Evolutionary conservation across 2,113 vertebrate genomes (phyloP).

Genomic region (Uropsilus gracilis): DNA sequence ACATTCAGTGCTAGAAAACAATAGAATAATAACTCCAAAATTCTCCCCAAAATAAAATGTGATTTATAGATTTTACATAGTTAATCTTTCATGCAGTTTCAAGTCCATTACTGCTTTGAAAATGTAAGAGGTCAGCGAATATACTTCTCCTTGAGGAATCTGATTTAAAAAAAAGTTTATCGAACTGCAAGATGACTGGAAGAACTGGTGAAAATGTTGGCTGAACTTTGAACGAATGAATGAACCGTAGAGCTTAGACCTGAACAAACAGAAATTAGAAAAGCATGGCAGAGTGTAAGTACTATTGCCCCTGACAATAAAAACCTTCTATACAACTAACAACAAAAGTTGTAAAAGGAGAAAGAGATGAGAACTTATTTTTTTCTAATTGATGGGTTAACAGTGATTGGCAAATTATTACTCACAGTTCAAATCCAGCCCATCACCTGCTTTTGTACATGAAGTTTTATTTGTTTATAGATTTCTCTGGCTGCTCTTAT

Average conservation of each 20-base stretch:
- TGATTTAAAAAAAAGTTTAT: neutral
- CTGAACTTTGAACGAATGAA: neutral
- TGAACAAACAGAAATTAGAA: neutral
- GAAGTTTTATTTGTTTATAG: too few relatives aligned
- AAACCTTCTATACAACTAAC: too few relatives aligned
- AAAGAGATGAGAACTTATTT: too few relatives aligned
- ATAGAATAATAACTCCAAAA: neutral
- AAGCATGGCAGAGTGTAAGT: too few relatives aligned
- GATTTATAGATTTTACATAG: neutral
- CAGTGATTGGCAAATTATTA: too few relatives aligned
- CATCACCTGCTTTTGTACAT: too few relatives aligned
- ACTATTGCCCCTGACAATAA: too few relatives aligned
- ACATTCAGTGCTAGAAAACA: neutral
- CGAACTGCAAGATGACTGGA: neutral
- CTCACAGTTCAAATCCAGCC: too few relatives aligned
- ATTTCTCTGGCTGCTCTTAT: too few relatives aligned
- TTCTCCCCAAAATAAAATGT: neutral
- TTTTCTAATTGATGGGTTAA: too few relatives aligned
- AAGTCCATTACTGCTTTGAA: neutral
- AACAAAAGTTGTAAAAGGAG: too few relatives aligned
- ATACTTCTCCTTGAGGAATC: conserved; percentile 2
- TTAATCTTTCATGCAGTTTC: neutral
- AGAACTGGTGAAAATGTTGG: neutral
- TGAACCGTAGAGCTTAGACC: neutral
- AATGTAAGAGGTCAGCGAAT: neutral